Evolutionary conservation across 2,888 invertebrate species (phyloP), one percentile per base, ranked within the genome.

Genomic region (Epistrophe grossulariae): DNA sequence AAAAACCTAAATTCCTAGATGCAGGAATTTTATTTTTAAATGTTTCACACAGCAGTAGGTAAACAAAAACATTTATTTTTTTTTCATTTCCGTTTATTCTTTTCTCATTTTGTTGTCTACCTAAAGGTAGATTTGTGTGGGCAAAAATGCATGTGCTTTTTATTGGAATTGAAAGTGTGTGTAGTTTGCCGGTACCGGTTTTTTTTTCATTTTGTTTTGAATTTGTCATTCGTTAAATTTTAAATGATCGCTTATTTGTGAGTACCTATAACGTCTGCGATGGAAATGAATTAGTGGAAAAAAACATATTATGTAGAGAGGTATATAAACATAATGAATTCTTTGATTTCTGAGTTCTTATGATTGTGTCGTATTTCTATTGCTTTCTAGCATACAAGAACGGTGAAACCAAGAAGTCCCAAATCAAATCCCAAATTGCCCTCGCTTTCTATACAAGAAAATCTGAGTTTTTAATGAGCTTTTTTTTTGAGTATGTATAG

Each of bases 181-280:
- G 11, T 19, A 35, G 15, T 55, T 17, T 52, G 28, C 55, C 52
- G 52, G 35, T 43, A 40, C 66, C 70, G 80, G 76, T 80, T 68
- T 50, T 31, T 50, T 31, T 45, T 74, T 31, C 4, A 38, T 79
- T 84, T 80, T 84, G 80, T 84, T 84, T 84, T 84, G 74, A 45
- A 66, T 31, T 76, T 66, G 13, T 40, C 17, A 31, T 79, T 79
- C 72, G 78, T n/a, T 62, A 11, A 31, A 43, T 10, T 64, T n/a
- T 45, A 57, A 57, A 59, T 17, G 35, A 17, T 59, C 8, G 4
- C 17, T 3, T 9, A 10, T n/a, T 15, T 10, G 5, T 35, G 31
- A n/a, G 10, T 62, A 19, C 9, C 6, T n/a, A n/a, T n/a, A n/a
- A n/a, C 4, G 31, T 43, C 17, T 17, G 13, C 28, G 28, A 55